Conservation (phyloP, 2,888 invertebrate genomes). For the Aspidiotus destructor region DNA sequence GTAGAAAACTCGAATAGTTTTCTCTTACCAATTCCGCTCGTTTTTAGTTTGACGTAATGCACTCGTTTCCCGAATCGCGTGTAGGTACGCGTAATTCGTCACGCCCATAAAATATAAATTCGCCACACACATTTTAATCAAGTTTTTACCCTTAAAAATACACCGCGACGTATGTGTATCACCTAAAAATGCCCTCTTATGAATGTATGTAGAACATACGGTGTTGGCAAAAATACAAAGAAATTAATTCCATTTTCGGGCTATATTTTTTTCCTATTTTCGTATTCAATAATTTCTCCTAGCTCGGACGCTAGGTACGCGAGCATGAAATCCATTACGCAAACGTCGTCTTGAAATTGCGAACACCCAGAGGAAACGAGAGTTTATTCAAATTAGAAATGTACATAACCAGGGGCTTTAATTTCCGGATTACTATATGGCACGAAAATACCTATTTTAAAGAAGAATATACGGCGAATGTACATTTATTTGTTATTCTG, state of each 20-base stretch:
- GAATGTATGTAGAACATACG: slow-evolving; percentile 12
- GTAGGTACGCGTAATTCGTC: slow-evolving; percentile 19
- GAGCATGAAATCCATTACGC: neutral
- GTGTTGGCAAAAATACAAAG: slow-evolving; percentile 9
- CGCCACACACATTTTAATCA: slow-evolving; percentile 30
- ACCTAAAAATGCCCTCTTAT: slow-evolving; percentile 22
- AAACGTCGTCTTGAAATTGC: neutral
- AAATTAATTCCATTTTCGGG: slow-evolving; percentile 23
- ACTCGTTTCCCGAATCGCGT: slow-evolving; percentile 24
- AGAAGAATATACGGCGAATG: too few relatives aligned
- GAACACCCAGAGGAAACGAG: too few relatives aligned
- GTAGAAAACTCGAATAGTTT: too few relatives aligned
- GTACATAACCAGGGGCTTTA: too few relatives aligned
- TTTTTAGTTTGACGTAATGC: too few relatives aligned
- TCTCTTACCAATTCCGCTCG: too few relatives aligned
- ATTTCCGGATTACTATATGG: too few relatives aligned
- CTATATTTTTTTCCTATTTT: slow-evolving; percentile 1
- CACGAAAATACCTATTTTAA: too few relatives aligned
- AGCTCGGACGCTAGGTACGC: neutral
- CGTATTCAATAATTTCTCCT: neutral
- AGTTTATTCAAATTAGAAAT: too few relatives aligned
- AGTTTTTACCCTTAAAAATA: slow-evolving; percentile 30
- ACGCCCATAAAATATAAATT: slow-evolving; percentile 33
- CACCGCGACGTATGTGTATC: slow-evolving; percentile 24
- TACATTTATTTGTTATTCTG: too few relatives aligned